Base-by-base conservation (phyloP, 2,888 invertebrate species). In the Drosophila paramelanica region DNA sequence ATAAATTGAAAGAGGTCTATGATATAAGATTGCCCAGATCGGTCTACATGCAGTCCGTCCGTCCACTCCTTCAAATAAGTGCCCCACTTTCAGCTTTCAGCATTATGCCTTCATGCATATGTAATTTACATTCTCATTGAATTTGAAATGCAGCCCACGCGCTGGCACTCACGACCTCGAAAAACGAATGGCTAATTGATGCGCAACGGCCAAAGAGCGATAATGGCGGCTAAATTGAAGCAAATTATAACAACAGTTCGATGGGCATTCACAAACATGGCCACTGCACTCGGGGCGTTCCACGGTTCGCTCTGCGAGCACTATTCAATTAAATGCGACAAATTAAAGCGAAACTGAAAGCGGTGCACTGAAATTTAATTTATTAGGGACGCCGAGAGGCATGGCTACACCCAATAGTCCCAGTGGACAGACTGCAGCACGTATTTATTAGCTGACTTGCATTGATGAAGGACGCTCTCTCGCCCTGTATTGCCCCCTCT, bases 391-490 rank as follows among this genome's bases (percentile, higher is more conserved):
- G 33, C 11, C 27, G 5, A 23, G 20, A 23, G 36, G 20, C 43
- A 57, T 49, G 60, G 57, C 56, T 56, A 10, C 14, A 20, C n/a
- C 13, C 46, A 42, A 14, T 11, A 38, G n/a, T 10, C 46, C 50
- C 52, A 10, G 60, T 27, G 62, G 58, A 25, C 46, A 41, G 64
- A 46, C 58, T 83, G 84, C 78, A 75, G 84, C 88, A 89, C 86
- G 89, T 85, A 88, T 89, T 88, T 89, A 90, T 90, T 90, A 77
- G 83, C 85, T 77, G 81, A 73, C 74, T 75, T 75, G 77, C 88
- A 89, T 79, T 88, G 88, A 84, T 69, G 73, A 81, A 81, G 88
- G 75, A 77, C 73, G 73, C 31, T 8, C 14, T 23, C 45, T 36
- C 11, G 11, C 50, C 27, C 33, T 27, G 11, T 31, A 27, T 25